Percentiles rank a stretch among this genome's conserved stretches.
phyloP scores from a whole-genome alignment of 2,888 invertebrate genomes.

The Himalopsyche kuldschensis region DNA sequence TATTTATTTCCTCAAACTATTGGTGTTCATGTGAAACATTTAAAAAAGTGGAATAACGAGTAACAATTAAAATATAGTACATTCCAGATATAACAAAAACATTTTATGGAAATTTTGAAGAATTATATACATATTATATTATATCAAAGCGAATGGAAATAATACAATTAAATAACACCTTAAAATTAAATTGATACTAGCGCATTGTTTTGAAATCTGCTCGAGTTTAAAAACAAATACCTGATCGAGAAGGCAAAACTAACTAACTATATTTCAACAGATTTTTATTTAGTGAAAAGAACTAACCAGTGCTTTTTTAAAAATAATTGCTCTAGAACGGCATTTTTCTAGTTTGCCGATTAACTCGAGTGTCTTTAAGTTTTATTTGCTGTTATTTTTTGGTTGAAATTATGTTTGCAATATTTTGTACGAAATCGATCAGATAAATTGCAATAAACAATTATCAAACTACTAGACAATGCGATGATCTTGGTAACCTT shows the following conservation, averaged over 20 bases:
- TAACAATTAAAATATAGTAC: slow-evolving; percentile 35
- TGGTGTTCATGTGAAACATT: slow-evolving; percentile 30
- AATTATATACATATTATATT: slow-evolving; percentile 5
- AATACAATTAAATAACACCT: slow-evolving; percentile 31
- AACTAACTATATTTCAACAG: not conserved
- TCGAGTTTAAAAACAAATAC: slow-evolving; percentile 11
- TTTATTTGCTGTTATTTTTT: not conserved
- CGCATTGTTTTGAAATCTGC: slow-evolving; percentile 25
- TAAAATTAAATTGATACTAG: slow-evolving; percentile 32
- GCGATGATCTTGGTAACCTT: not conserved
- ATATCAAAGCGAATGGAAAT: slow-evolving; percentile 27
- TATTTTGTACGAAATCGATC: not conserved
- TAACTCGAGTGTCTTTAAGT: not conserved
- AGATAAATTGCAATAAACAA: not conserved
- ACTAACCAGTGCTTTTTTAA: not conserved
- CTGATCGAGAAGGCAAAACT: slow-evolving; percentile 11
- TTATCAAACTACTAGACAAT: not conserved
- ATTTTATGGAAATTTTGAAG: slow-evolving; percentile 10
- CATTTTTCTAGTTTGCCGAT: not conserved
- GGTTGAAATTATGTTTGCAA: not conserved
- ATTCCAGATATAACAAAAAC: not conserved
- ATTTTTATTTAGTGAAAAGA: not conserved
- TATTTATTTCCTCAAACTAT: not conserved
- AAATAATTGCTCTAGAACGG: not conserved
- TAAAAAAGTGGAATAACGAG: slow-evolving; percentile 39